Evolutionary conservation across 2,888 invertebrate species (phyloP), one percentile per base, ranked within the genome.

Genomic region (Balanococcus diminutus): DNA sequence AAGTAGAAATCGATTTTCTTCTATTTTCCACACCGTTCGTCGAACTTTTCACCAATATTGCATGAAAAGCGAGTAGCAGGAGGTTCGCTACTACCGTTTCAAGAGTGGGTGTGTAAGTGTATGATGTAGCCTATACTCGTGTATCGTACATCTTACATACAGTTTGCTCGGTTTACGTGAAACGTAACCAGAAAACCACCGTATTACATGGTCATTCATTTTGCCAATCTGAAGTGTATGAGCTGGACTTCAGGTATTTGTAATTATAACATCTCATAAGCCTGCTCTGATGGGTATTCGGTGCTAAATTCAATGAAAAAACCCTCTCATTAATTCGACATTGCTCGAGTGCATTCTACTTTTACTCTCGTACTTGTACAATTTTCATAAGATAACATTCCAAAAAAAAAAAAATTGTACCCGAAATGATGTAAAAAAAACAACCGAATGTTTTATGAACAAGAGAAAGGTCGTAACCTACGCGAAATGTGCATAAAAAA

Each of bases 1-100:
- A 82, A 31, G 46, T 82, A 56, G 31, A 82, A 82, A 82, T 82
- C 82, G 82, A 82, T 82, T 82, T 82, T 82, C 46, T 82, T 42
- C n/a, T 46, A 75, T 32, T 75, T 75, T 75, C 75, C 51, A 82
- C 82, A 28, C 56, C 51, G 82, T 51, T 82, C 82, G 82, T 82
- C 82, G 82, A 82, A 82, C 82, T 51, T 51, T 82, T 82, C 51
- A 25, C 51, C 82, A 46, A 46, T 82, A 56, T 36, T 75, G 75
- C 36, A 36, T 32, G 28, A 75, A 36, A 32, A 19, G 19, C 19
- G n/a, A n/a, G n/a, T n/a, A 56, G 56, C 31, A 36, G 36, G 36
- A 19, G 75, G 67, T 67, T 25, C 3, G 28, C 11, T 36, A 19
- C 28, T 9, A 11, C 67, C 31, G 11, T 72, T 31, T 61, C 3